Conservation (phyloP, 2,113 vertebrate genomes). For the Podiceps cristatus region DNA sequence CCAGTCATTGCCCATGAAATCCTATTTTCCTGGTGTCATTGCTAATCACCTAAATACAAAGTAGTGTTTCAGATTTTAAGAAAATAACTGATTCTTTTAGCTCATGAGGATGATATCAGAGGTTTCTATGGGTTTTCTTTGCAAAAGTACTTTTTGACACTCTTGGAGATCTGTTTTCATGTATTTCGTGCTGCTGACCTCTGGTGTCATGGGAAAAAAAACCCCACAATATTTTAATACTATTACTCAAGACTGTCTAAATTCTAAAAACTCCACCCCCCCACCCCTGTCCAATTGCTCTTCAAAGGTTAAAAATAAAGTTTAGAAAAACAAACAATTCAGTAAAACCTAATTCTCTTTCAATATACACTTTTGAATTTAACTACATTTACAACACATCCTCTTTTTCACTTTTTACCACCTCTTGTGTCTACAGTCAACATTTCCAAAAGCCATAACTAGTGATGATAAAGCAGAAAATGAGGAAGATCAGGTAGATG, state of each 20-base stretch:
- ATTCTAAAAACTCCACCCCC: not conserved
- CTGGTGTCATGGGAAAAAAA: not conserved
- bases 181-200: not conserved
- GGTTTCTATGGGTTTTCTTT: not conserved
- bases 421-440: not conserved
- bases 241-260: not conserved
- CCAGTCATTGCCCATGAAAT: not conserved
- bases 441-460: not conserved
- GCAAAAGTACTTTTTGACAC: not conserved
- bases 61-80: not conserved
- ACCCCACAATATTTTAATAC: not conserved
- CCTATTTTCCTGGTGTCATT: not conserved
- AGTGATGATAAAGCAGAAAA: not conserved
- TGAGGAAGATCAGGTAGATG: not conserved
- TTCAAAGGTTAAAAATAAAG: not conserved
- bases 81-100: not conserved
- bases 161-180: not conserved
- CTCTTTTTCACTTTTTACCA: not conserved
- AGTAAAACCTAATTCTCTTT: not conserved
- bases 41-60: not conserved
- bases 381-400: not conserved
- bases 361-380: not conserved
- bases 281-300: accelerated
- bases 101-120: not conserved
- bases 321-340: not conserved